Evolutionary conservation across 2,797 vertebrate genomes (phyloP).

Genomic region (Acomys russatus): DNA sequence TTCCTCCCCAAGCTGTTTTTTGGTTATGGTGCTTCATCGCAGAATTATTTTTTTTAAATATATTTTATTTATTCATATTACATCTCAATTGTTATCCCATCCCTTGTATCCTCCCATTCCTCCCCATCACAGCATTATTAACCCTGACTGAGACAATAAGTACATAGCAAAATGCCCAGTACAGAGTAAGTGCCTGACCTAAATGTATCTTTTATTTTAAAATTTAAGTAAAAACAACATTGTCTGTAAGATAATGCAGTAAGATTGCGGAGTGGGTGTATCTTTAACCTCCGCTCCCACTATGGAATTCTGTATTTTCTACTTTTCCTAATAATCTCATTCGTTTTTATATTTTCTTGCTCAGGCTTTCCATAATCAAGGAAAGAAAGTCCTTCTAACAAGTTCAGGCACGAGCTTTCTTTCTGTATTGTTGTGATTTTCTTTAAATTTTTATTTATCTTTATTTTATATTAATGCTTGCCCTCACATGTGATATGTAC

Average conservation of each 20-base stretch:
- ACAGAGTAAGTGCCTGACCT: neutral
- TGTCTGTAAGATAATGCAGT: neutral
- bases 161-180: constrained; percentile 18
- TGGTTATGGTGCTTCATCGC: neutral
- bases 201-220: constrained; percentile 57
- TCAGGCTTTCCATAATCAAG: constrained; percentile 2
- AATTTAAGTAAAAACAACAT: constrained; percentile 36
- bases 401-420: constrained; percentile 40
- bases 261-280: neutral
- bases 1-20: neutral
- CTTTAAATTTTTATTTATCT: neutral
- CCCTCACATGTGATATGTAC: neutral
- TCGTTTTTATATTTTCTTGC: neutral
- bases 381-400: constrained; percentile 35
- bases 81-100: no score
- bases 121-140: neutral
- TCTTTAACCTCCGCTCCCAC: neutral
- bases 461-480: neutral
- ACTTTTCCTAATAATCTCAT: neutral
- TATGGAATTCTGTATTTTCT: neutral
- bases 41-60: neutral
- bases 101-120: no score
- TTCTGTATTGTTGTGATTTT: neutral
- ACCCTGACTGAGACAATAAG: neutral
- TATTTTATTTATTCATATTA: no score